Conservation (phyloP, 2,888 invertebrate species). For the Celastrina argiolus region DNA sequence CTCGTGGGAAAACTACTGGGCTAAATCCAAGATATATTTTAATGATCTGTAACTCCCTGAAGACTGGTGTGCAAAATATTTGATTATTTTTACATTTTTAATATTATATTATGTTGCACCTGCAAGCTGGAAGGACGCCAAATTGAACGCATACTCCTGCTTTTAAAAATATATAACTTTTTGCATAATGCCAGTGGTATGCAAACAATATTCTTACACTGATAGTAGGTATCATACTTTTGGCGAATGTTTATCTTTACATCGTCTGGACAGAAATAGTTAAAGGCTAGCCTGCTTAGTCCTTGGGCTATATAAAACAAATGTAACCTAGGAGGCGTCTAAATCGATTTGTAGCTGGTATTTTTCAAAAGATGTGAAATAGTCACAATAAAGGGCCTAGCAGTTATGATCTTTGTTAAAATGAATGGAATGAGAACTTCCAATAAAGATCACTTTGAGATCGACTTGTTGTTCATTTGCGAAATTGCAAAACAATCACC, state of each 20-base stretch:
- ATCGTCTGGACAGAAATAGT: conserved; percentile 1
- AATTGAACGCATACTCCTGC: neutral
- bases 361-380: too few species aligned
- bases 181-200: neutral
- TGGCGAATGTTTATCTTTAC: neutral
- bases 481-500: too few species aligned
- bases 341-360: too few species aligned
- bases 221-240: conserved; percentile 1
- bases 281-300: neutral
- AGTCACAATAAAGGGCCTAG: too few species aligned
- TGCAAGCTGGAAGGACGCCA: conserved; percentile 3
- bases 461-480: too few species aligned
- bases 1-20: too few species aligned
- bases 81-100: neutral
- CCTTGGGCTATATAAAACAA: neutral
- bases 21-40: too few species aligned
- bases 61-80: neutral
- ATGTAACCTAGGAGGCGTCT: neutral
- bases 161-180: neutral
- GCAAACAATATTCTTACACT: neutral
- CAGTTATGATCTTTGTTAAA: too few species aligned
- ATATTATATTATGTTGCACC: neutral
- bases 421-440: too few species aligned
- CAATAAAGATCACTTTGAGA: too few species aligned
- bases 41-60: too few species aligned